Base-by-base conservation (phyloP, 2,113 vertebrate genomes). In the Vanacampus margaritifer region DNA sequence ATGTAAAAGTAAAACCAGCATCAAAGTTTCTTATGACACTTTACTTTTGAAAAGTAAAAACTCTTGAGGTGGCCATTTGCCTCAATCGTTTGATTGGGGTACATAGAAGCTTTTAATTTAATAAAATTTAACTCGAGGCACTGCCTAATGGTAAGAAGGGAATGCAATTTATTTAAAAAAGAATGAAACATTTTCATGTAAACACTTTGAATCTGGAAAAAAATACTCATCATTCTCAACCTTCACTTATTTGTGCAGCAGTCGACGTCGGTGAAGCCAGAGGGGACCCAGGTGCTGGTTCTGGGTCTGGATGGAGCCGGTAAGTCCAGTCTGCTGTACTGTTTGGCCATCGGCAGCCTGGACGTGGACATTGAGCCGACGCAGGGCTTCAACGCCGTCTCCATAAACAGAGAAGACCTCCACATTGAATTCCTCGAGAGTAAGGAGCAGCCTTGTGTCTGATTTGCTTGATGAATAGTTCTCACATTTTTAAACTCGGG, bases 281-380 rank as follows among this genome's bases (percentile, higher is more conserved):
- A 5, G 0, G 64, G 87, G 36, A 93, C 89, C 19, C 94, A 95
- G 88, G 91, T 99, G 14, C 88, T 98, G 75, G 94, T 98, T 24
- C 86, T 99, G 80, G 97, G 96, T 65, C 89, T 98, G 71, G 94
- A 97, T 2, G 95, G 96, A 54, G 92, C 96, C 0, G 97, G 96
- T n/a, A 98, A 99, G 83, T 95, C 93, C 3, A 97, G 95, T 54
- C 64, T 98, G 65, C 92, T 99, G 16, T 90, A 93, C 73, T 91
- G 91, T 21, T 79, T 97, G 41, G 88, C 93, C 24, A 92, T 91
- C 0, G 93, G 94, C 63, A 84, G 59, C 1, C 84, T 89, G 68
- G 94, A 93, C 70, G 90, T 83, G 73, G 92, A 93, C 0, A 1
- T 89, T 37, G 77, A 90, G 43, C 94, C 96, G 5, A 98, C 96